A percentile compares a stretch with the other conserved stretches of the same genome.
Conservation (phyloP, 2,888 invertebrate species). For the Vesta saturnalis region DNA sequence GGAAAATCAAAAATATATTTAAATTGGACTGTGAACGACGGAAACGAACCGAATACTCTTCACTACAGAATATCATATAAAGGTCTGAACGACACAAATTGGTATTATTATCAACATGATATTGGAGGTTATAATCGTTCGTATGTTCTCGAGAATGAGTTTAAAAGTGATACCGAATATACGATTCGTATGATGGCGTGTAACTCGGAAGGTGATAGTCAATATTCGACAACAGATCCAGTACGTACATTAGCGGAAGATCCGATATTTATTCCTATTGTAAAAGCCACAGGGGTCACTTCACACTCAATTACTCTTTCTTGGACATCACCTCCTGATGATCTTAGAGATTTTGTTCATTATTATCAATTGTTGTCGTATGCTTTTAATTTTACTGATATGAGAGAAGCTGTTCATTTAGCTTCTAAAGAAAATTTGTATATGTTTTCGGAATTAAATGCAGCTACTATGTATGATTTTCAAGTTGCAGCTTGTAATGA, state of each 20-base stretch:
- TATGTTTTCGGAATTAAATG: slow-evolving; percentile 80
- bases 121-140: slow-evolving; percentile 74
- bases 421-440: slow-evolving; percentile 75
- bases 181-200: slow-evolving; percentile 72
- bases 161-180: slow-evolving; percentile 74
- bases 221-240: slow-evolving; percentile 64
- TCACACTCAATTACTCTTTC: slow-evolving; percentile 83
- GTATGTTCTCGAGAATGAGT: slow-evolving; percentile 71
- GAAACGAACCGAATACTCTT: slow-evolving; percentile 75
- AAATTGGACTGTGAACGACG: slow-evolving; percentile 84
- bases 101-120: slow-evolving; percentile 68
- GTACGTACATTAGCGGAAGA: slow-evolving; percentile 75
- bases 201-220: slow-evolving; percentile 72
- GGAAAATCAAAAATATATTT: slow-evolving; percentile 79
- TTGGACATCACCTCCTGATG: slow-evolving; percentile 75
- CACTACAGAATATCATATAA: slow-evolving; percentile 66
- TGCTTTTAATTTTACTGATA: slow-evolving; percentile 64
- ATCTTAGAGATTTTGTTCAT: slow-evolving; percentile 76
- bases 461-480: slow-evolving; percentile 84
- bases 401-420: slow-evolving; percentile 71
- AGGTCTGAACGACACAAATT: slow-evolving; percentile 64
- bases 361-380: slow-evolving; percentile 77
- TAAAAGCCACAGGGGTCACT: slow-evolving; percentile 77
- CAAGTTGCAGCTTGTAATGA: slow-evolving; percentile 85
- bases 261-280: slow-evolving; percentile 81